Percentiles rank a stretch among this genome's conserved stretches.
Evolutionary conservation across 2,888 invertebrate species (phyloP).

Genomic region (Mesoligia furuncula): DNA sequence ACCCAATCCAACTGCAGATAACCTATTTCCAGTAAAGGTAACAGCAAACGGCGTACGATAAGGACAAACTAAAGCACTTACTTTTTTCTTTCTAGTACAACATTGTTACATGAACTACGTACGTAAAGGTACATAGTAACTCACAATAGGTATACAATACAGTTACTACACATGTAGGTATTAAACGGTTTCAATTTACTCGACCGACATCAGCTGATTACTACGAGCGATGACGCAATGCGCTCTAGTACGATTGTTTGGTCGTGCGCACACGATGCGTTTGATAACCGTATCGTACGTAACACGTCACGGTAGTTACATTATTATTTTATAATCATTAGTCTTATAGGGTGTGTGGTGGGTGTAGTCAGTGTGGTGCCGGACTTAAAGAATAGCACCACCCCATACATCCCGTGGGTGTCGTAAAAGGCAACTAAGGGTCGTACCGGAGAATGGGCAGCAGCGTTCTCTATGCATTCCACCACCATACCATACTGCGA

Average conservation of each 20-base stretch:
- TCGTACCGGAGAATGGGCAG: too few relatives aligned
- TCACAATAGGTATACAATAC: constrained; percentile 57
- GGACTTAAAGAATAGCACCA: too few relatives aligned
- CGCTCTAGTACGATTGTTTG: constrained; percentile 66
- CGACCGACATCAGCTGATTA: constrained; percentile 68
- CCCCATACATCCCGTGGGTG: too few relatives aligned
- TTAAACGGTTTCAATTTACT: constrained; percentile 69
- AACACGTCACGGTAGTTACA: constrained; percentile 53
- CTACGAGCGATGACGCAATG: constrained; percentile 68
- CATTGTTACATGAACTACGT: constrained; percentile 56
- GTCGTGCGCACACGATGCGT: constrained; percentile 55
- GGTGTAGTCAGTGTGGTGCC: too few relatives aligned
- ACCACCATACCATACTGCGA: too few relatives aligned
- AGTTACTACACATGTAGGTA: constrained; percentile 62
- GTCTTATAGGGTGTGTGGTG: background rate
- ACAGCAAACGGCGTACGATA: constrained; percentile 45
- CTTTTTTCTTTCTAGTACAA: constrained; percentile 58
- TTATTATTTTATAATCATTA: constrained; percentile 32
- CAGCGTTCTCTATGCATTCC: too few relatives aligned
- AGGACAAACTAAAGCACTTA: constrained; percentile 45
- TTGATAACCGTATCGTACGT: constrained; percentile 59
- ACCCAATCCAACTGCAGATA: constrained; percentile 49
- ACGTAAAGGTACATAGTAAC: constrained; percentile 33
- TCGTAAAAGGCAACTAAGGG: too few relatives aligned
- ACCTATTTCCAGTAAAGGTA: constrained; percentile 59